Evolutionary conservation across 2,113 vertebrate species (phyloP).

Genomic region (Petromus typicus): DNA sequence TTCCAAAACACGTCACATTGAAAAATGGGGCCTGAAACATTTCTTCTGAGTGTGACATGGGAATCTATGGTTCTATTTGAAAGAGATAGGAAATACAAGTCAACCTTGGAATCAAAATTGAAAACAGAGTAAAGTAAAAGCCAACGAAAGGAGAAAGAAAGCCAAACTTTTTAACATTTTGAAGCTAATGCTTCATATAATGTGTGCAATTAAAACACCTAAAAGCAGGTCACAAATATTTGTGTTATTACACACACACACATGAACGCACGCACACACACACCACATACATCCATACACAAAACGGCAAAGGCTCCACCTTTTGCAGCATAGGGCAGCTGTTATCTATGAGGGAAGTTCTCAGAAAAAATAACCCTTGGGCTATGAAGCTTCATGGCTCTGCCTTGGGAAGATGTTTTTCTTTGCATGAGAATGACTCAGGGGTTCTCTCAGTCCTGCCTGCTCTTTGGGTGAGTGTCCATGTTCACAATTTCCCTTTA

Average conservation of each 20-base stretch:
- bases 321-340: not conserved
- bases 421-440: not conserved
- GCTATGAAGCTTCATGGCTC: not conserved
- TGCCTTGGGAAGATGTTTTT: not conserved
- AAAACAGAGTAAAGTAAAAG: constrained; percentile 42
- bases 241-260: not conserved
- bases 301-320: not conserved
- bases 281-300: not conserved
- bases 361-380: not conserved
- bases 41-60: constrained; percentile 62
- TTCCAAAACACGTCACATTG: constrained; percentile 74
- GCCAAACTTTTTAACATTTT: fast-evolving
- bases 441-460: fast-evolving
- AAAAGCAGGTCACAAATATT: no score
- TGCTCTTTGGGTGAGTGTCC: fast-evolving
- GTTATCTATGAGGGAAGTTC: not conserved
- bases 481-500: not conserved
- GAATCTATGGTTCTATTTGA: constrained; percentile 44
- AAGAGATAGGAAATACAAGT: constrained; percentile 38
- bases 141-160: not conserved
- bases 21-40: constrained; percentile 64
- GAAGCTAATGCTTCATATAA: not conserved
- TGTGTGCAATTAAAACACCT: not conserved
- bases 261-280: not conserved
- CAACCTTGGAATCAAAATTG: constrained; percentile 28